phyloP scores from a whole-genome alignment of 2,797 vertebrate species.

The Menidia menidia region DNA sequence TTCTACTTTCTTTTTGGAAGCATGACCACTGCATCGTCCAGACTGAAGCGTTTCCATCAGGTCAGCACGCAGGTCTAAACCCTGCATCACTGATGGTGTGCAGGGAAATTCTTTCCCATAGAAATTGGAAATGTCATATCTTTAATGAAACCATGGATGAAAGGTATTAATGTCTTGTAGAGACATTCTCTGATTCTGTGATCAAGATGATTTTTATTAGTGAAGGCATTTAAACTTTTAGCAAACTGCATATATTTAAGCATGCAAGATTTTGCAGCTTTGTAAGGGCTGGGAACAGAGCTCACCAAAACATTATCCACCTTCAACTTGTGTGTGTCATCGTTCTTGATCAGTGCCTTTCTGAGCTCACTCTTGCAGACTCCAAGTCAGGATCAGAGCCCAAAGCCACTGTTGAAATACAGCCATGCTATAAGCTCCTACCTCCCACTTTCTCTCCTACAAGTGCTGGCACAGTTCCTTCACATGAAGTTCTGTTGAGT shows the following conservation, averaged over 20 bases:
- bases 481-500: conserved; percentile 7
- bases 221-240: neutral
- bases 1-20: too few relatives aligned
- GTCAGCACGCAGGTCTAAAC: too few relatives aligned
- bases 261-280: neutral
- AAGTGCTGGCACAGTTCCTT: conserved; percentile 41
- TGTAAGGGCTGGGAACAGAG: neutral
- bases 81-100: too few relatives aligned
- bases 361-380: conserved; percentile 37
- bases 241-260: too few relatives aligned
- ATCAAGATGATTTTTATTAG: neutral
- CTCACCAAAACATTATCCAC: conserved; percentile 22
- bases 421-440: conserved; percentile 49
- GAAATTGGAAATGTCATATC: too few relatives aligned
- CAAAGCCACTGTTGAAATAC: conserved; percentile 50
- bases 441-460: conserved; percentile 60
- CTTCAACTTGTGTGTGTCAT: conserved; percentile 12
- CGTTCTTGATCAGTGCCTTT: conserved; percentile 17
- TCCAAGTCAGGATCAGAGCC: conserved; percentile 47
- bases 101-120: too few relatives aligned
- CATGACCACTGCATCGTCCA: too few relatives aligned
- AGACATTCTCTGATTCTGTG: neutral
- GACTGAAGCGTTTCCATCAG: too few relatives aligned
- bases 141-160: too few relatives aligned
- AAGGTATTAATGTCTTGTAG: neutral